Conservation (phyloP, 2,113 vertebrate genomes). For the Glaucomys volans region DNA sequence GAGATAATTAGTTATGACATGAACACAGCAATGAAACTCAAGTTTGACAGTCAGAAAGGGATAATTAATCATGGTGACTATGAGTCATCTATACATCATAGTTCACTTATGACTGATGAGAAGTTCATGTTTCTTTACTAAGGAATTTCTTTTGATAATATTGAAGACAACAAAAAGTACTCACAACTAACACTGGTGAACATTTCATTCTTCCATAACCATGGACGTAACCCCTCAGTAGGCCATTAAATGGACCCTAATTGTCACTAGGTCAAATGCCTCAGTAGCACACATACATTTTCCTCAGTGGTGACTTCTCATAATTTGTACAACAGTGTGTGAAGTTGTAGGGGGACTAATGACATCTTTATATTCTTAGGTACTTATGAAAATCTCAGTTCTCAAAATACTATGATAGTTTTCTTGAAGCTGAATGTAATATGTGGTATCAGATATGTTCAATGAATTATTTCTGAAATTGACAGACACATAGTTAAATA, state of each 20-base stretch:
- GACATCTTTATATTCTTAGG: background rate
- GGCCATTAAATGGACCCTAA: background rate
- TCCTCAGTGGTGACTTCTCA: background rate
- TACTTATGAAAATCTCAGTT: slow-evolving; percentile 30
- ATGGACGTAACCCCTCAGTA: background rate
- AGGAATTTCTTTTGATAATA: background rate
- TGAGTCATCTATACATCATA: background rate
- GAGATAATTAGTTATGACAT: slow-evolving; percentile 11
- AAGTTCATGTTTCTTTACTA: background rate
- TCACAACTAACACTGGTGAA: background rate
- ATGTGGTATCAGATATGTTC: background rate
- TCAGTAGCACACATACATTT: background rate
- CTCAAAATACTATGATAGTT: background rate
- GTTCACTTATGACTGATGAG: background rate
- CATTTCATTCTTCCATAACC: background rate
- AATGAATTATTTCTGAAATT: background rate
- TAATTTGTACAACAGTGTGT: background rate
- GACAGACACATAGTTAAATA: background rate
- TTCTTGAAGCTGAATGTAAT: background rate
- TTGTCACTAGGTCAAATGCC: background rate
- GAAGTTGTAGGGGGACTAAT: background rate
- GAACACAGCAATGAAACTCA: background rate
- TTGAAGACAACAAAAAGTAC: background rate
- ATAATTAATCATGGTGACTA: background rate
- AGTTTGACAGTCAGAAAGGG: background rate